Percentiles rank a stretch among this genome's conserved stretches.
Evolutionary conservation across 2,888 invertebrate genomes (phyloP).

Genomic region (Amphipyra tragopoginis): DNA sequence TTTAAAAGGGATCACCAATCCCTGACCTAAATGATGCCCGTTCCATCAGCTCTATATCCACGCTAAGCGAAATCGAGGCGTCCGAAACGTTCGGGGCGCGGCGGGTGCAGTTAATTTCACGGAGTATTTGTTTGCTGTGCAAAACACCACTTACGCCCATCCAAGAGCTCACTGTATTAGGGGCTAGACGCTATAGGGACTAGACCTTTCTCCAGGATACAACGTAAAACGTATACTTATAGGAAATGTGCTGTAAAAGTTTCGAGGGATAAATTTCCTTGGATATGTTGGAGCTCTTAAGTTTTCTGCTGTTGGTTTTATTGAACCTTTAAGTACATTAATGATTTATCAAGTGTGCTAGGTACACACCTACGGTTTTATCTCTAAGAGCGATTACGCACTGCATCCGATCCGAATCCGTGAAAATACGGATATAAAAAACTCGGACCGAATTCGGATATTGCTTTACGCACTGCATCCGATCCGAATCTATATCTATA

Average conservation of each 20-base stretch:
- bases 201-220: conserved; percentile 56
- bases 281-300: conserved; percentile 13
- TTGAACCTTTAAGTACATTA: conserved; percentile 15
- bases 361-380: too few relatives aligned
- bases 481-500: too few relatives aligned
- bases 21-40: too few relatives aligned
- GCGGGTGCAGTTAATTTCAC: conserved; percentile 82
- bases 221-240: conserved; percentile 48
- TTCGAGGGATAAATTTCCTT: conserved; percentile 35
- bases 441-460: too few relatives aligned
- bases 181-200: conserved; percentile 60
- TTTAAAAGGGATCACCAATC: too few relatives aligned
- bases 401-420: too few relatives aligned
- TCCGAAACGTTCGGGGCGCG: conserved; percentile 72
- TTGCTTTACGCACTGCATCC: too few relatives aligned
- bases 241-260: conserved; percentile 46
- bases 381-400: too few relatives aligned
- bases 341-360: conserved; percentile 1
- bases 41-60: conserved; percentile 46
- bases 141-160: conserved; percentile 76
- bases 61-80: conserved; percentile 65
- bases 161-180: conserved; percentile 66
- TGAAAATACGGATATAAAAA: too few relatives aligned
- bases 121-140: conserved; percentile 81
- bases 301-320: conserved; percentile 4